Evolutionary conservation across 2,888 invertebrate genomes (phyloP), one percentile per base, ranked within the genome.

Genomic region (Diogma glabrata): DNA sequence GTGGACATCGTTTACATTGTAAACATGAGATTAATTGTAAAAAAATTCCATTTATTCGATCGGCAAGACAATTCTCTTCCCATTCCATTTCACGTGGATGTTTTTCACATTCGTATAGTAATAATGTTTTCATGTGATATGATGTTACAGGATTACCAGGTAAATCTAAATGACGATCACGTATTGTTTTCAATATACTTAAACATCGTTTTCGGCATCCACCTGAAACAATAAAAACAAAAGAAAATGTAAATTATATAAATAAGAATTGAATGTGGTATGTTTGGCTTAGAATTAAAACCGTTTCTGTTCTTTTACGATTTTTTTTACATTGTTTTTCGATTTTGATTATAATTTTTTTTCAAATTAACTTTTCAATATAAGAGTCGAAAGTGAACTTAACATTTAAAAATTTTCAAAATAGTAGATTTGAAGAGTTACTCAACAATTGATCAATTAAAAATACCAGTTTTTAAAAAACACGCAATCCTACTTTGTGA

Each of bases 71-170:
- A 4, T 82, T 78, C 67, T 95, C 94, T 69, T 92, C 92, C 95
- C 95, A 95, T 65, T 95, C 94, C 62, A 84, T 78, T 67, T 94
- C 93, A 53, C 89, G 75, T 1, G 92, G 92, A 69, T 95, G 95
- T 66, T 95, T 95, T 74, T 95, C 95, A 70, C 95, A 95, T 69
- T 95, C 95, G 74, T 92, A 94, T 56, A 95, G 72, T 51, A 96
- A 74, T 51, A 96, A 72, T 7, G 93, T 93, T 72, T 87, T 87
- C 77, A 87, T 81, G 72, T 93, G 91, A 67, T 94, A 93, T 62
- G 87, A 84, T 17, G 88, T 86, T 53, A 95, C 89, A 0, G 94
- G 93, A 65, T 91, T 90, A 1, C 89, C 86, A 51, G 90, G 81
- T 62, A 90, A 64, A 67, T 94, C 93, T 58, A 95, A 72, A 64